Evolutionary conservation across 2,797 vertebrate genomes (phyloP).

Genomic region (Protonibea diacanthus): DNA sequence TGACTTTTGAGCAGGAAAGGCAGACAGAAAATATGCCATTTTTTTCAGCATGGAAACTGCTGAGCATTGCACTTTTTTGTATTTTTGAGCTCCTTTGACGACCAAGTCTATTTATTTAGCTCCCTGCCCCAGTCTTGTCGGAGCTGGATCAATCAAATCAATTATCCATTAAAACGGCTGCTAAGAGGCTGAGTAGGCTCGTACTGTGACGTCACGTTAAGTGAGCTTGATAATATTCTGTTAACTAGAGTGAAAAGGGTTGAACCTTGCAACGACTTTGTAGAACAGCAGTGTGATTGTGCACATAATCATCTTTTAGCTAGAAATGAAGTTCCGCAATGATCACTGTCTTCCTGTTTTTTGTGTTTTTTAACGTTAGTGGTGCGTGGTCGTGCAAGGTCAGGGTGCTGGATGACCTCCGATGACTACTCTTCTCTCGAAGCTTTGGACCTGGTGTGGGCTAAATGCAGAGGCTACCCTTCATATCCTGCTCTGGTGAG

Average conservation of each 20-base stretch:
- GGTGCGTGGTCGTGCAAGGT: conserved; percentile 91
- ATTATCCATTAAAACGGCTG: no score
- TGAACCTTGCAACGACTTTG: not conserved
- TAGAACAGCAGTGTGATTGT: not conserved
- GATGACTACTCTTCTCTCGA: conserved; percentile 96
- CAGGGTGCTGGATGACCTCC: conserved; percentile 94
- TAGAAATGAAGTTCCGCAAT: not conserved
- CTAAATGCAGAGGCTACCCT: conserved; percentile 98
- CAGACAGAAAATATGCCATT: not conserved
- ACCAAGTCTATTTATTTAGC: not conserved
- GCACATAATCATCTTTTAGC: not conserved
- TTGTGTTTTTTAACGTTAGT: conserved; percentile 79
- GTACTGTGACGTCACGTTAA: no score
- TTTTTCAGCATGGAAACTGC: not conserved
- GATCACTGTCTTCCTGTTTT: conserved; percentile 22
- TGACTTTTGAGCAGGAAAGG: not conserved
- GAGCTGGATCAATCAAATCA: not conserved
- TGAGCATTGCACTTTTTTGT: not conserved
- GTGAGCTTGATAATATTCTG: no score
- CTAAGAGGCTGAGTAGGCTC: no score
- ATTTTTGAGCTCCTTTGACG: not conserved
- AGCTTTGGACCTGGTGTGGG: conserved; percentile 98
- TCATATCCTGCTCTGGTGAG: conserved; percentile 98
- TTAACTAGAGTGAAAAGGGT: not conserved
- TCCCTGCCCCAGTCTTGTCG: not conserved